Base-by-base conservation (phyloP, 2,888 invertebrate species). In the Drosophila kanekoi region DNA sequence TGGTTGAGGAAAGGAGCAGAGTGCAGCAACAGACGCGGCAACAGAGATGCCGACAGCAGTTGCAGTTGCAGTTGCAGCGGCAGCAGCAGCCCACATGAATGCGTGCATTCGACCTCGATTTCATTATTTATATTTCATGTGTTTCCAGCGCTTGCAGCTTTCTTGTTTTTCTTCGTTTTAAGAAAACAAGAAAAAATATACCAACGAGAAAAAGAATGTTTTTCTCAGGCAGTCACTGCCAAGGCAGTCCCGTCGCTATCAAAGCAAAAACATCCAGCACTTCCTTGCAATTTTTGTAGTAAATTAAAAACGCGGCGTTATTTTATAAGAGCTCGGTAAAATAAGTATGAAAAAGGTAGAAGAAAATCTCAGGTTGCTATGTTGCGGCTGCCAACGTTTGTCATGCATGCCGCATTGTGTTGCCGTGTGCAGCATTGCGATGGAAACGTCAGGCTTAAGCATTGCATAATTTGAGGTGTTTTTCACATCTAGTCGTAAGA, bases 101-200 rank as follows among this genome's bases (percentile, higher is more conserved):
- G 78, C 44, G 68, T 54, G 66, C 76, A 82, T 89, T 85, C 90
- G 90, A 85, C 85, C 85, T 88, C 89, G 87, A 54, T 86, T 85
- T 85, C 82, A 89, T 89, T 85, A 85, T 85, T 89, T 85, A 87
- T 88, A 86, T 89, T 83, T 60, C 81, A 77, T 82, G 72, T 70
- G 60, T 47, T 58, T 49, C 23, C 62, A 51, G 28, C 28, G 23
- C 48, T 38, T 20, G 44, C 48, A 40, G 58, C 45, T 48, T 52
- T 43, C 44, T 53, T 70, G 58, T 69, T 80, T 62, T 80, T 62
- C 81, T 67, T 69, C 44, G 40, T 79, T 82, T 88, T 53, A 63
- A 66, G 76, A 78, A 71, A 71, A 69, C 9, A 37, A 53, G 28
- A 47, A 40, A 47, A 40, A 62, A 54, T 48, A 62, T 33, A 62